Conservation (phyloP, 1,140 invertebrate genomes). For the Trichonephila clavipes region DNA sequence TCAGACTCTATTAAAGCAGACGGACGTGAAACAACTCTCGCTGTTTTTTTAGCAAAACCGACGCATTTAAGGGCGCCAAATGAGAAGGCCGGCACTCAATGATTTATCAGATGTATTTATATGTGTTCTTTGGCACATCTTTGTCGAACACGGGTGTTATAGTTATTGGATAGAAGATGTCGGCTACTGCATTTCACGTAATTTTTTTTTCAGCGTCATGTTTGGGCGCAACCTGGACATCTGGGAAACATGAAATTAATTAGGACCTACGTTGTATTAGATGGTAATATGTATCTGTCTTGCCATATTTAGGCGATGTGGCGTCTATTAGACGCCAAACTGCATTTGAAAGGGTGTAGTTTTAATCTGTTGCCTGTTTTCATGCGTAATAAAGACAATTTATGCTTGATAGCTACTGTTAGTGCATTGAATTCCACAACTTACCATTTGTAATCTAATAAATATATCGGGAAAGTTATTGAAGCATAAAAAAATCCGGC, state of each 20-base stretch:
- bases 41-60: background rate
- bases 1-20: slow-evolving; percentile 57
- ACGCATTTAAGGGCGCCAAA: slow-evolving; percentile 4
- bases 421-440: too few relatives aligned
- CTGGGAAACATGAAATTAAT: background rate
- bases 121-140: background rate
- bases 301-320: too few relatives aligned
- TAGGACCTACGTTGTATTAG: too few relatives aligned
- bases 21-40: slow-evolving; percentile 33
- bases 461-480: too few relatives aligned
- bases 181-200: background rate
- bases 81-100: slow-evolving; percentile 44
- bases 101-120: slow-evolving; percentile 36
- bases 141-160: slow-evolving; percentile 46
- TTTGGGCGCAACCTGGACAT: background rate
- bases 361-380: too few relatives aligned
- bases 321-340: too few relatives aligned
- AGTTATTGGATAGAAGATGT: background rate
- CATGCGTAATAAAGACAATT: too few relatives aligned
- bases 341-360: too few relatives aligned
- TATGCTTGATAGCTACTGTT: too few relatives aligned
- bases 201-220: background rate
- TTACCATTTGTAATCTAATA: too few relatives aligned
- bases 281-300: too few relatives aligned
- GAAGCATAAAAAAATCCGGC: too few relatives aligned